Percentiles rank a stretch among this genome's conserved stretches.
Conservation (phyloP, 1,140 invertebrate genomes). For the Reticulitermes speratus region DNA sequence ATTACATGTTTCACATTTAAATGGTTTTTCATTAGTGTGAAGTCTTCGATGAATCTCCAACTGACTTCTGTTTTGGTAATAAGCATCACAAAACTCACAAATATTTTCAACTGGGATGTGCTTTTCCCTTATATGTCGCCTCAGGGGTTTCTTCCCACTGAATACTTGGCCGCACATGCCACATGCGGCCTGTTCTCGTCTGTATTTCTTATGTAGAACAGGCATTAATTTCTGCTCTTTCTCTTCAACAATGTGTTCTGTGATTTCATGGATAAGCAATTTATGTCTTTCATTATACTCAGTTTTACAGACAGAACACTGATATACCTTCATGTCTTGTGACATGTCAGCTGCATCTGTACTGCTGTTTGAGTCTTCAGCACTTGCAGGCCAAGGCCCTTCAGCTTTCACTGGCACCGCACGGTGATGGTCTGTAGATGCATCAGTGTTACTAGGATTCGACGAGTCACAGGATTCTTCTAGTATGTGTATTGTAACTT, state of each 20-base stretch:
- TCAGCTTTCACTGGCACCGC: not conserved
- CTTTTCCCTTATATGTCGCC: constrained; percentile 16
- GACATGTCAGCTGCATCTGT: not conserved
- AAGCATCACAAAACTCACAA: constrained; percentile 31
- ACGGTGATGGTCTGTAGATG: not conserved
- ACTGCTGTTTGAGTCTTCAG: not conserved
- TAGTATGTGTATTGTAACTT: not conserved
- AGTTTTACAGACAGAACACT: constrained; percentile 23
- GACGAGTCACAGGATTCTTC: constrained; percentile 13
- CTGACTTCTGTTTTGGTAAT: constrained; percentile 25
- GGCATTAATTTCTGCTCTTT: not conserved
- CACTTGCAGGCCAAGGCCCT: not conserved
- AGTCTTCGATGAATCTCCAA: constrained; percentile 23
- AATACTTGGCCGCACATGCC: constrained; percentile 21
- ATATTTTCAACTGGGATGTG: constrained; percentile 29
- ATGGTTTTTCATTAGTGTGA: constrained; percentile 33
- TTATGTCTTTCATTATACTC: constrained; percentile 20
- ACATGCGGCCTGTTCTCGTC: constrained; percentile 19
- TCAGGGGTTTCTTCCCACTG: constrained; percentile 25
- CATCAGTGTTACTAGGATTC: not conserved
- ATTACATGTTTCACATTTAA: constrained; percentile 17
- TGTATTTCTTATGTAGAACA: constrained; percentile 20
- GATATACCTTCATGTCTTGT: not conserved
- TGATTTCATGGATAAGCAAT: constrained; percentile 28
- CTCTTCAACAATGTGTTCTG: constrained; percentile 25